phyloP scores from a whole-genome alignment of 2,888 invertebrate species.

The Drosophila mettleri region DNA sequence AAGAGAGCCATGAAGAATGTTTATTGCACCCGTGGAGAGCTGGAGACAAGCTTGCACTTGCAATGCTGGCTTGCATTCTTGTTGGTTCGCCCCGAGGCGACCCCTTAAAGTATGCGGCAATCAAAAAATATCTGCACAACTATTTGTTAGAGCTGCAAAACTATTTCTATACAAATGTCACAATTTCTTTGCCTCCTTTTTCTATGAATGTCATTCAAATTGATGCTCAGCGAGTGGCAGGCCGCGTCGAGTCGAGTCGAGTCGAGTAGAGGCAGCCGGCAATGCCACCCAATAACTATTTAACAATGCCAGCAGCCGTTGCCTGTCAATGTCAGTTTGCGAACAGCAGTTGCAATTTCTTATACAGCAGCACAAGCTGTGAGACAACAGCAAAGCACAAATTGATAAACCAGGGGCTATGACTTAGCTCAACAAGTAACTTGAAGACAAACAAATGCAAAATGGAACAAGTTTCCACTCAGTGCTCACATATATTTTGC shows the following conservation, averaged over 20 bases:
- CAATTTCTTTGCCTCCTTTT: constrained; percentile 65
- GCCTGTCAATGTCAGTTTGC: constrained; percentile 74
- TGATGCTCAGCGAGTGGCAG: constrained; percentile 66
- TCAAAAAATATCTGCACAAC: constrained; percentile 76
- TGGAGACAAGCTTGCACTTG: constrained; percentile 18
- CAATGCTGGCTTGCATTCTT: constrained; percentile 27
- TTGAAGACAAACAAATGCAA: constrained; percentile 4
- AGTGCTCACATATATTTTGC: constrained; percentile 34
- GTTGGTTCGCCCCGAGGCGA: constrained; percentile 32
- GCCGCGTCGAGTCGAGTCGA: constrained; percentile 1
- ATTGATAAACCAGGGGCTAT: constrained; percentile 30
- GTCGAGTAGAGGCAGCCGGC: constrained; percentile 1
- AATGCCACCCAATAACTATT: constrained; percentile 42
- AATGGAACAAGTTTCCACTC: neutral
- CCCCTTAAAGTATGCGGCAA: constrained; percentile 69
- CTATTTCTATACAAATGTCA: constrained; percentile 78
- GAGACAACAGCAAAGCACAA: constrained; percentile 25
- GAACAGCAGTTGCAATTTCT: constrained; percentile 69
- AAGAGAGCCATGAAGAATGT: constrained; percentile 11
- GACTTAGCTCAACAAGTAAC: constrained; percentile 53
- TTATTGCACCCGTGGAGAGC: constrained; percentile 14
- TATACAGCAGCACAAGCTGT: constrained; percentile 23
- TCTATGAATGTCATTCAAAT: constrained; percentile 78
- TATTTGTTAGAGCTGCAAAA: constrained; percentile 73
- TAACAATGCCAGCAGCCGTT: constrained; percentile 35